A percentile compares a stretch with the other conserved stretches of the same genome.
phyloP scores from a whole-genome alignment of 2,797 vertebrate genomes.

The Enteromius argenteus region DNA sequence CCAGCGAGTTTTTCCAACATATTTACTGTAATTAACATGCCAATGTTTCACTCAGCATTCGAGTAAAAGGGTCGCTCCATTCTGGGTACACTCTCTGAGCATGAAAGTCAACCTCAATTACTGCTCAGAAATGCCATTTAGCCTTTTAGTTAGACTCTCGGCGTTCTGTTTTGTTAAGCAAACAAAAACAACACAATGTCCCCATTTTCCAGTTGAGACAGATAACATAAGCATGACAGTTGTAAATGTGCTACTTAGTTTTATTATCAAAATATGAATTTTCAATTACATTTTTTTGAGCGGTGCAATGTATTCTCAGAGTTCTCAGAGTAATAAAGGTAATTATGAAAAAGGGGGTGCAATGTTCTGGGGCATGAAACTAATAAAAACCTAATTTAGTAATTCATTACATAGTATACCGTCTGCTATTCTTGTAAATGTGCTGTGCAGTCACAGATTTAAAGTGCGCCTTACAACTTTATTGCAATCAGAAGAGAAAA shows the following conservation, averaged over 20 bases:
- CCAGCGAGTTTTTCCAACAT: conserved; percentile 34
- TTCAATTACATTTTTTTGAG: conserved; percentile 46
- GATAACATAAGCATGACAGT: conserved; percentile 35
- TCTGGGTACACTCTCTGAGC: conserved; percentile 23
- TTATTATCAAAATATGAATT: conserved; percentile 50
- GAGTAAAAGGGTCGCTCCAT: conserved; percentile 50
- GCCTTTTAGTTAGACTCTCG: conserved; percentile 54
- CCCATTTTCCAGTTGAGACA: conserved; percentile 23
- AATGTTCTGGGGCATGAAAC: conserved; percentile 37
- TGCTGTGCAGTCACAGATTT: conserved; percentile 29
- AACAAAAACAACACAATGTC: conserved; percentile 46
- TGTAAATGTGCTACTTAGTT: conserved; percentile 40
- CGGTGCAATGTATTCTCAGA: conserved; percentile 21
- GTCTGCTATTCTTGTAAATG: conserved; percentile 39
- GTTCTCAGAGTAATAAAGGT: conserved; percentile 33
- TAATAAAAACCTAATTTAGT: conserved; percentile 51
- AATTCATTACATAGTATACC: conserved; percentile 38
- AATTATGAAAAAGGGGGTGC: conserved; percentile 44
- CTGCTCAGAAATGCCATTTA: conserved; percentile 55
- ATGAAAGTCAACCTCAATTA: conserved; percentile 61
- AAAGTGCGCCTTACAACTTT: conserved; percentile 32
- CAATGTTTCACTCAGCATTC: conserved; percentile 44
- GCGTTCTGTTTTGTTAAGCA: conserved; percentile 48
- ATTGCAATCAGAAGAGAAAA: conserved; percentile 16
- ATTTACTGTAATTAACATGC: conserved; percentile 62